These are phyloP conservation scores for Tachina grossa DNA, from an alignment of 2,888 invertebrate species.

Conservation along the genomic window DNA sequence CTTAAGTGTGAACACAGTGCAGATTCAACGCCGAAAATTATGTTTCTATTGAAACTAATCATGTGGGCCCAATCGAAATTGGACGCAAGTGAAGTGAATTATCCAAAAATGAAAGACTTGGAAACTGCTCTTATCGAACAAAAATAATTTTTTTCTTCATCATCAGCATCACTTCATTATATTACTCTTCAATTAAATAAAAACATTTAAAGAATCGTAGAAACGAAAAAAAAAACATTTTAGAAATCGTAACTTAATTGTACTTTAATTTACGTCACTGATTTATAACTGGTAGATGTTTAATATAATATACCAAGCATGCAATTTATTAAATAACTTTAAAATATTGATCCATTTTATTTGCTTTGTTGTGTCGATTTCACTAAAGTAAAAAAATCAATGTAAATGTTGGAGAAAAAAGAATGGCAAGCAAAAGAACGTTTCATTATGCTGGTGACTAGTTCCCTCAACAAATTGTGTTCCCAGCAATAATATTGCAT, in stretches of 20 bases:
- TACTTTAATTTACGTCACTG: conserved; percentile 61
- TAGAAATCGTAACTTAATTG: conserved; percentile 64
- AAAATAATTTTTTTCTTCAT: conserved; percentile 73
- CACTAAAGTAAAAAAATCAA: no score
- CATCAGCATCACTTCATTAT: conserved; percentile 11
- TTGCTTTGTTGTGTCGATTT: no score
- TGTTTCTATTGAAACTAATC: conserved; percentile 94
- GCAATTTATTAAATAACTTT: conserved; percentile 34
- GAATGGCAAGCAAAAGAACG: no score
- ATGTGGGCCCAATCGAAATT: conserved; percentile 98
- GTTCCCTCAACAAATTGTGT: no score
- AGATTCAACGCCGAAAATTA: conserved; percentile 94
- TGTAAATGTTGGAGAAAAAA: no score
- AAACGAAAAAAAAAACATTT: conserved; percentile 34
- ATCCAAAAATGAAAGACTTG: conserved; percentile 97
- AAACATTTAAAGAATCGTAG: background rate
- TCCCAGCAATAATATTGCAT: no score
- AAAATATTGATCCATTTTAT: background rate
- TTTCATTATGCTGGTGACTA: no score
- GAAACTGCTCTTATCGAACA: conserved; percentile 91
- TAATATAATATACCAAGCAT: conserved; percentile 40
- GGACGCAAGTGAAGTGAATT: conserved; percentile 96
- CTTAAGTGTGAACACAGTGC: conserved; percentile 96
- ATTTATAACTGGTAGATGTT: conserved; percentile 61
- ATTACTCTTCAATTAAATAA: conserved; percentile 17